A percentile compares a stretch with the other conserved stretches of the same genome.
phyloP scores from a whole-genome alignment of 1,140 invertebrate genomes.

The Episyrphus balteatus region DNA sequence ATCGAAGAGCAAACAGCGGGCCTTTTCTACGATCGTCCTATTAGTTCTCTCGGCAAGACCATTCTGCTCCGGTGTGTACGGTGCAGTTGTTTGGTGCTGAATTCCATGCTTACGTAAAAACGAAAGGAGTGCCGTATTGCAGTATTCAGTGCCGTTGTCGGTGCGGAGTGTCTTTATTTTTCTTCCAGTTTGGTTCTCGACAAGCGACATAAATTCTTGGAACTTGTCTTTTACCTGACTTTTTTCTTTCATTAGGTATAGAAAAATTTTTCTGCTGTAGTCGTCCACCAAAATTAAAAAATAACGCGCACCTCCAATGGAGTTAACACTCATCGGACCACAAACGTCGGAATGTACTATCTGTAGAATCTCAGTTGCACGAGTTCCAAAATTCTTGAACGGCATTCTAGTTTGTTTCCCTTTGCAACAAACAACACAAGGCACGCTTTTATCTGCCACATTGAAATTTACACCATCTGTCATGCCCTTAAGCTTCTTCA shows the following conservation, averaged over 20 bases:
- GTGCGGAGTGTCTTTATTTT: slow-evolving; percentile 18
- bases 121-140: slow-evolving; percentile 5
- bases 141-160: slow-evolving; percentile 26
- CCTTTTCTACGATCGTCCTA: slow-evolving; percentile 21
- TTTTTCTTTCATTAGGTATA: not conserved
- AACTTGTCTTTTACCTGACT: not conserved
- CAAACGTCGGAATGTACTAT: slow-evolving; percentile 28
- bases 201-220: slow-evolving; percentile 7
- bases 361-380: slow-evolving; percentile 13
- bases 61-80: slow-evolving; percentile 29
- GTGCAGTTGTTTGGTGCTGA: slow-evolving; percentile 12
- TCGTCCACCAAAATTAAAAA: slow-evolving; percentile 30
- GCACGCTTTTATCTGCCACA: no score
- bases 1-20: slow-evolving; percentile 15
- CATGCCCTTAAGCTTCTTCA: no score
- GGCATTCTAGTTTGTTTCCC: not conserved
- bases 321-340: slow-evolving; percentile 22
- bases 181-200: slow-evolving; percentile 6
- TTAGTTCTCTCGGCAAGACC: slow-evolving; percentile 22
- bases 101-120: slow-evolving; percentile 9
- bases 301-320: slow-evolving; percentile 20
- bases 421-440: not conserved
- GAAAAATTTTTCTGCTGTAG: slow-evolving; percentile 1
- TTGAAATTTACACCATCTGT: no score
- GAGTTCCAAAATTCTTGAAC: not conserved